phyloP scores from a whole-genome alignment of 2,113 vertebrate genomes.

The Cyprinodon brontotheroides region DNA sequence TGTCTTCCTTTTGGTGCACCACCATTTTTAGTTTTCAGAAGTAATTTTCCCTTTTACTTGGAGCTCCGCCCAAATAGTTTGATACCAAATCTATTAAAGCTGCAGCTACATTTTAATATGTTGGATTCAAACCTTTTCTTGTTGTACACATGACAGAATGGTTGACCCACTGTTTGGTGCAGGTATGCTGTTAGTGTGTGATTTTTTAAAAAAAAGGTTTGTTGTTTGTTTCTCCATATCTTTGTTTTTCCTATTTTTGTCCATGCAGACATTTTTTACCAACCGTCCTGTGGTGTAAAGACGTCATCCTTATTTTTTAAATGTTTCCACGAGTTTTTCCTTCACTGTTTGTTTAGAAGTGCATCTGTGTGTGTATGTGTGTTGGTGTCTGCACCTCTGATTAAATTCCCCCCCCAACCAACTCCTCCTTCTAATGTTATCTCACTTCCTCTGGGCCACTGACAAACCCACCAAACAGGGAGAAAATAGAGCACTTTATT shows the following conservation, averaged over 20 bases:
- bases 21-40: too few relatives aligned
- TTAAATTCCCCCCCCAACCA: constrained; percentile 45
- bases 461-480: constrained; percentile 68
- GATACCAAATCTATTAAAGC: background rate
- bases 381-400: constrained; percentile 27
- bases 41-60: background rate
- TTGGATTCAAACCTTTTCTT: background rate
- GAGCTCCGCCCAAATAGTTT: background rate
- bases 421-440: constrained; percentile 64
- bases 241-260: background rate
- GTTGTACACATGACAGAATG: too few relatives aligned
- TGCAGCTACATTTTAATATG: background rate
- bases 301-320: constrained; percentile 32
- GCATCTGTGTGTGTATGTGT: constrained; percentile 21
- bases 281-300: constrained; percentile 4
- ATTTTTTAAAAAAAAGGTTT: background rate
- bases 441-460: constrained; percentile 75
- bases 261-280: constrained; percentile 16
- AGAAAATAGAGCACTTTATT: constrained; percentile 79
- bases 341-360: constrained; percentile 36
- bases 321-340: constrained; percentile 32
- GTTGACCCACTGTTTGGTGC: too few relatives aligned
- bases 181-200: background rate
- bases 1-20: too few relatives aligned
- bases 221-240: constrained; percentile 28